These are phyloP conservation scores for Macrostomum lignano DNA, from an alignment of 1,140 invertebrate species.

Conservation along the genomic window DNA sequence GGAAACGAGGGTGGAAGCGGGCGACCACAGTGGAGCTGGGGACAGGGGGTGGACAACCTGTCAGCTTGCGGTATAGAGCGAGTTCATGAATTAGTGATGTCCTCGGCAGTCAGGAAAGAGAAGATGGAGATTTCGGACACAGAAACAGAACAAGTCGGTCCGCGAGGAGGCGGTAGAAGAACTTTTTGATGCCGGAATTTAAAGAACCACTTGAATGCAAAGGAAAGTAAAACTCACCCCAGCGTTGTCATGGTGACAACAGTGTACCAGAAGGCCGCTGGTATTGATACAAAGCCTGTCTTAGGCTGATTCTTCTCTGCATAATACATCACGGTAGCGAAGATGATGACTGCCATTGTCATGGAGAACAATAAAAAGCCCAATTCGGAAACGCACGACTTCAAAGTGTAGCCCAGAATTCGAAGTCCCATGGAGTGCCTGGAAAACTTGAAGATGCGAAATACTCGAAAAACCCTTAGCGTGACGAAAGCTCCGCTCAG, in stretches of 20 bases:
- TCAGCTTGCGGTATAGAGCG: no score
- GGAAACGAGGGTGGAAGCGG: no score
- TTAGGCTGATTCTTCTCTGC: constrained; percentile 70
- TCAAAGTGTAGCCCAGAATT: constrained; percentile 78
- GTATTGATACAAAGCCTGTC: constrained; percentile 81
- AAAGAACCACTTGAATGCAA: constrained; percentile 3
- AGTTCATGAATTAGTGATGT: no score
- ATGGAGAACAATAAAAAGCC: constrained; percentile 85
- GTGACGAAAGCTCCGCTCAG: constrained; percentile 92
- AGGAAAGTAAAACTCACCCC: constrained; percentile 40
- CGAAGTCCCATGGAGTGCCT: constrained; percentile 81
- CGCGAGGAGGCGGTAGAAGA: no score
- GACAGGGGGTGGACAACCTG: no score
- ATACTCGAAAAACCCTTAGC: constrained; percentile 70
- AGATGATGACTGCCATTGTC: constrained; percentile 93
- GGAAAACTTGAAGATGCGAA: constrained; percentile 83
- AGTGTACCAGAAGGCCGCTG: constrained; percentile 93
- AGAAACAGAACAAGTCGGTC: no score
- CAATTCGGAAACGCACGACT: constrained; percentile 80
- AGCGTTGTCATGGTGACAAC: constrained; percentile 90
- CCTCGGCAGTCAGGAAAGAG: no score
- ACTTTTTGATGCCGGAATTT: not conserved
- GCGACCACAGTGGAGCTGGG: no score
- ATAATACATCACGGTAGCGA: constrained; percentile 90
- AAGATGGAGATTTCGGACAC: no score